Percentiles rank a stretch among this genome's conserved stretches.
Conservation (phyloP, 2,797 vertebrate species). For the Avahi laniger region DNA sequence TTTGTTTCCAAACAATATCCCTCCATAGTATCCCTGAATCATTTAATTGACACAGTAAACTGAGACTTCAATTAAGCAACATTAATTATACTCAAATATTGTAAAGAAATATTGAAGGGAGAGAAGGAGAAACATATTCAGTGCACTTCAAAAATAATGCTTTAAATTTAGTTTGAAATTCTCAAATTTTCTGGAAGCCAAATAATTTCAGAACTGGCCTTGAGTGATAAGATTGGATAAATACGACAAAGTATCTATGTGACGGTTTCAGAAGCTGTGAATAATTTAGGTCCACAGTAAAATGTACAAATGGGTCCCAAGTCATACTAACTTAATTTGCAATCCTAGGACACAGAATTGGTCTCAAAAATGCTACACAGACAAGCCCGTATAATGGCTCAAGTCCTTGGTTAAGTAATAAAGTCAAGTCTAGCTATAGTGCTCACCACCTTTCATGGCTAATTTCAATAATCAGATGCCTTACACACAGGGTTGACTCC, state of each 20-base stretch:
- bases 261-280: not conserved
- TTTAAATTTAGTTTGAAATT: conserved; percentile 13
- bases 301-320: not conserved
- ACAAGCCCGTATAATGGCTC: not conserved
- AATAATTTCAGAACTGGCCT: not conserved
- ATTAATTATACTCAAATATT: not conserved
- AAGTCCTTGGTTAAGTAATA: not conserved
- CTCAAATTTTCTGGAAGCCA: not conserved
- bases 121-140: not conserved
- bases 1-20: not conserved
- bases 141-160: not conserved
- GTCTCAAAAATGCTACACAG: not conserved
- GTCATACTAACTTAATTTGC: not conserved
- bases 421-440: not conserved
- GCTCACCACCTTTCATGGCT: not conserved
- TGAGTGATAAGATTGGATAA: not conserved
- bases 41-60: not conserved
- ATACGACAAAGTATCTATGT: not conserved
- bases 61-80: not conserved
- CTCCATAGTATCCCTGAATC: not conserved
- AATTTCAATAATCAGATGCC: not conserved
- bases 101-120: not conserved
- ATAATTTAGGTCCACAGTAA: not conserved
- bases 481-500: not conserved
- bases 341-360: not conserved